Conservation (phyloP, 2,113 vertebrate genomes). For the Casuarius casuarius region DNA sequence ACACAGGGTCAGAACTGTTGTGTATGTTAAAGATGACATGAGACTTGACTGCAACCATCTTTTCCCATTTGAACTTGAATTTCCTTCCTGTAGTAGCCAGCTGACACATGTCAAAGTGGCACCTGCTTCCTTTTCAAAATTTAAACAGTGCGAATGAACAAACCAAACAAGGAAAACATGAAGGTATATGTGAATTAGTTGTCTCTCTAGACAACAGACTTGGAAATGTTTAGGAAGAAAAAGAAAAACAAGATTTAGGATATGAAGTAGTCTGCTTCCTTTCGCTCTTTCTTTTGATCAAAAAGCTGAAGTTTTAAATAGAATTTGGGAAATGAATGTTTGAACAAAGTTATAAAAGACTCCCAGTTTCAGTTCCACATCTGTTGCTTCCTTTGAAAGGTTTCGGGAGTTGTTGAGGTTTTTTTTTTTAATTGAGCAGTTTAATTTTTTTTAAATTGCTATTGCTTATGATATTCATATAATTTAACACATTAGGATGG, state of each 20-base stretch:
- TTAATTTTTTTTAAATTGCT: neutral
- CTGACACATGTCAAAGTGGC: neutral
- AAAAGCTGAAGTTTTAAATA: slow-evolving; percentile 4
- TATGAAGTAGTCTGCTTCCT: neutral
- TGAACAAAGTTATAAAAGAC: neutral
- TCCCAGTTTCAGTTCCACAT: neutral
- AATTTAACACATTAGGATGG: slow-evolving; percentile 19
- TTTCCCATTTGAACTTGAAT: neutral
- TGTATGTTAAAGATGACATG: neutral
- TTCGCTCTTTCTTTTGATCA: neutral
- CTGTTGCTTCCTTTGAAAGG: slow-evolving; percentile 45
- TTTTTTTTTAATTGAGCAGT: slow-evolving; percentile 33
- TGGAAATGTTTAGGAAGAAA: neutral
- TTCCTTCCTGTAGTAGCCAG: neutral
- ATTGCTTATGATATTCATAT: slow-evolving; percentile 32
- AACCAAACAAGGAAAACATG: neutral
- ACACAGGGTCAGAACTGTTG: neutral
- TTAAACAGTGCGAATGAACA: neutral
- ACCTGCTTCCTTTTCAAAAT: neutral
- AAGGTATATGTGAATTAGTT: neutral
- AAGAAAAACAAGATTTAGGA: neutral
- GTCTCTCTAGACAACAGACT: neutral
- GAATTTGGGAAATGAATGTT: neutral
- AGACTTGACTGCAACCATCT: neutral
- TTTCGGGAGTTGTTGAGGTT: neutral